Evolutionary conservation across 2,888 invertebrate species (phyloP), one percentile per base, ranked within the genome.

Genomic region (Ecliptopera silaceata): DNA sequence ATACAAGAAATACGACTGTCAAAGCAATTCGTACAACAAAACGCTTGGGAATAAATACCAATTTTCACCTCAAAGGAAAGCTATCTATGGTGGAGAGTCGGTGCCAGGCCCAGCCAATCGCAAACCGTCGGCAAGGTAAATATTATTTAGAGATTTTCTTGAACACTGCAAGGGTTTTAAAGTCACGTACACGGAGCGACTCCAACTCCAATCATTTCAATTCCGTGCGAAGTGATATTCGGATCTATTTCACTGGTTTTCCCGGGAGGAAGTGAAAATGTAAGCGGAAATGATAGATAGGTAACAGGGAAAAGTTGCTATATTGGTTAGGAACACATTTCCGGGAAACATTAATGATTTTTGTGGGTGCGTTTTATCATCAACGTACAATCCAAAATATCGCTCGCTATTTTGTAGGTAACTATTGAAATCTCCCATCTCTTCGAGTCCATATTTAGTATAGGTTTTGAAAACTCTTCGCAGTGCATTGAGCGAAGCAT

Each of bases 131-230:
- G 70, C 70, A 79, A 80, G 75, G 82, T 83, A 83, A 86, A 88
- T 83, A 85, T 84, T 84, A 82, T 84, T 82, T 80, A 75, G 78
- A 75, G 77, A 81, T 82, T 77, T 80, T 72, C 74, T 80, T 72
- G 73, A 79, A 79, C 77, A 79, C 74, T 71, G 77, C 77, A 75
- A 77, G 80, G 80, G 81, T 80, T 74, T 80, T 84, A 82, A 79
- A 84, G 83, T 86, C 88, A 88, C 87, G 85, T 87, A 82, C 57
- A 58, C 53, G 46, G 32, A 52, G 22, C 43, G 20, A 52, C 47
- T 44, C 44, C 70, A 63, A 70, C 73, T 68, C 36, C 75, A 79
- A 81, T 82, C 82, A 85, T 88, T 87, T 87, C 86, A 83, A 86
- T 87, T 87, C 80, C 75, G 75, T 70, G 74, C 62, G 70, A 80